Percentiles rank a stretch among this genome's conserved stretches.
Evolutionary conservation across 2,113 vertebrate species (phyloP).

Genomic region (Coptodon bakossiorum): DNA sequence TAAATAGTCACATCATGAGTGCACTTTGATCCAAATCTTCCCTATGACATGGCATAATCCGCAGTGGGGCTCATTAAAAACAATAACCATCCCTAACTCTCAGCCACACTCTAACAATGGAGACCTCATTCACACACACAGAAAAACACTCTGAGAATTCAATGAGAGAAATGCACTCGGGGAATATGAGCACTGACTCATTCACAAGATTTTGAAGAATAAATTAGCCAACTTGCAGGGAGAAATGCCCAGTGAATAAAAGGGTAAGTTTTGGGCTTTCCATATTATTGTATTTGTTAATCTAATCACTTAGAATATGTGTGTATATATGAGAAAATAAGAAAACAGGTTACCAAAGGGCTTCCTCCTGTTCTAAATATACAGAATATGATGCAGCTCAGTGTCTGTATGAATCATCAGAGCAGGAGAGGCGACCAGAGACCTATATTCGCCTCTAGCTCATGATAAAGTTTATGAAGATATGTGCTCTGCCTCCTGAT

Average conservation of each 20-base stretch:
- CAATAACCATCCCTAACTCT: slow-evolving; percentile 32
- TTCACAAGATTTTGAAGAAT: slow-evolving; percentile 12
- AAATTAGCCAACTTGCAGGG: neutral
- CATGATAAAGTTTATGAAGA: slow-evolving; percentile 34
- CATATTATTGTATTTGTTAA: neutral
- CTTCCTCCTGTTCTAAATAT: slow-evolving; percentile 27
- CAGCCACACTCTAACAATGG: slow-evolving; percentile 2
- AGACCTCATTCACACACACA: slow-evolving; percentile 3
- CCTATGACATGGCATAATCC: slow-evolving; percentile 11
- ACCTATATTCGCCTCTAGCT: slow-evolving; percentile 28
- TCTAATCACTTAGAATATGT: neutral
- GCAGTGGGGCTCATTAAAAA: slow-evolving; percentile 61
- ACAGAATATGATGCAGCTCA: slow-evolving; percentile 13
- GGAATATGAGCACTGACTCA: slow-evolving; percentile 28
- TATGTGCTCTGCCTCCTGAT: slow-evolving; percentile 13
- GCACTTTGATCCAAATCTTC: slow-evolving; percentile 6
- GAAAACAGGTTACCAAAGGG: neutral
- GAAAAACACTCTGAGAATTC: slow-evolving; percentile 12
- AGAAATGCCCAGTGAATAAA: neutral
- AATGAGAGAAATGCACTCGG: neutral
- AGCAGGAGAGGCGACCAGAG: neutral
- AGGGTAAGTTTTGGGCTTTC: neutral
- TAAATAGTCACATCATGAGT: neutral
- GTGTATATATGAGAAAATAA: neutral
- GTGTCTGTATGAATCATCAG: slow-evolving; percentile 47